A percentile compares a stretch with the other conserved stretches of the same genome.
These are phyloP conservation scores for Halichoerus grypus DNA, from an alignment of 2,113 vertebrate genomes.

Conservation along the genomic window DNA sequence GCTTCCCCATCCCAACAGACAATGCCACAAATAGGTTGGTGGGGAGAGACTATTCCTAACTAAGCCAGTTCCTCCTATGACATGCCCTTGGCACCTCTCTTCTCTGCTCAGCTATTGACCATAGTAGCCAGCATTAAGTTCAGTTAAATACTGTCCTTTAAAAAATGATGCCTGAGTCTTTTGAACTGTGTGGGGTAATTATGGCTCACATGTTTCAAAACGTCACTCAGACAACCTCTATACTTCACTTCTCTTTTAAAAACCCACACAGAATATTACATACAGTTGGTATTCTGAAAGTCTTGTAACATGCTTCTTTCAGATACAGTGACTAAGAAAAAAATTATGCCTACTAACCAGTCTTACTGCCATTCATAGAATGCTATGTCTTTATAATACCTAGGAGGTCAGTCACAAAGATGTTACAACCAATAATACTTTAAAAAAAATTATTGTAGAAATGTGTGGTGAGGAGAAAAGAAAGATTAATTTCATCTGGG, in stretches of 20 bases:
- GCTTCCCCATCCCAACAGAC: background rate
- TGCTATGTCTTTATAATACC: background rate
- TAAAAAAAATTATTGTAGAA: background rate
- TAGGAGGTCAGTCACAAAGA: background rate
- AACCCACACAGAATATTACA: background rate
- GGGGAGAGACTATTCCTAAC: background rate
- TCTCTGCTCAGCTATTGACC: background rate
- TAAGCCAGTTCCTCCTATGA: background rate
- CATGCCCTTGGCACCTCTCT: background rate
- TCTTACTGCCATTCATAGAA: background rate
- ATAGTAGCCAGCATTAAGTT: background rate
- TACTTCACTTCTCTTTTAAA: background rate
- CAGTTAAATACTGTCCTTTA: background rate
- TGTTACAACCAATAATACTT: background rate
- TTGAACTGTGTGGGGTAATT: background rate
- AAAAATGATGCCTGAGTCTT: background rate
- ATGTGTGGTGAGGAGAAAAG: background rate
- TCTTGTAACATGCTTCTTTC: background rate
- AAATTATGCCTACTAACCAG: background rate
- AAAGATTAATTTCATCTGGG: background rate
- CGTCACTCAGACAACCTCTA: background rate
- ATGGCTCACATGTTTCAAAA: background rate
- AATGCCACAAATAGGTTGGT: background rate
- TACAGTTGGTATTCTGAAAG: constrained; percentile 10
- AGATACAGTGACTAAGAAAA: background rate